Conservation (phyloP, 2,888 invertebrate species). For the Globia sparganii region DNA sequence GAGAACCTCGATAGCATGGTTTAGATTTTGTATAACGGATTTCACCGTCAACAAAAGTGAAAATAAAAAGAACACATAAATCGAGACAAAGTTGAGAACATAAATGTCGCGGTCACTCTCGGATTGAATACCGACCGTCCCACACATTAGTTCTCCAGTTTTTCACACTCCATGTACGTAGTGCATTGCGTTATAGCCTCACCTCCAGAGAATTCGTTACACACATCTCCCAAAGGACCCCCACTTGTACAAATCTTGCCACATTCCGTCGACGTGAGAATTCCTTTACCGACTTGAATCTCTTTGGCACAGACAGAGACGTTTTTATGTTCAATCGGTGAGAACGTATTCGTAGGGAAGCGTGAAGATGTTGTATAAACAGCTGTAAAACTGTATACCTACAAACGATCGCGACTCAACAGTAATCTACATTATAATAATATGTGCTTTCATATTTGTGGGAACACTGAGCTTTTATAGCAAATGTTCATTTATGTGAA, state of each 20-base stretch:
- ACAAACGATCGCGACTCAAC: slow-evolving; percentile 47
- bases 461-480: slow-evolving; percentile 53
- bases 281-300: slow-evolving; percentile 75
- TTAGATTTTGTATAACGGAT: not conserved
- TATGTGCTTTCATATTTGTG: slow-evolving; percentile 46
- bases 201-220: slow-evolving; percentile 71
- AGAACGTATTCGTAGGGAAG: slow-evolving; percentile 74
- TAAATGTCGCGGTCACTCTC: not conserved
- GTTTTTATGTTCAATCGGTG: slow-evolving; percentile 79
- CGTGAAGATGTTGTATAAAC: slow-evolving; percentile 73
- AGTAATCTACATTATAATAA: slow-evolving; percentile 59
- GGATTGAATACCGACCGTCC: not conserved
- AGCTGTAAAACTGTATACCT: slow-evolving; percentile 63
- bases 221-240: slow-evolving; percentile 70
- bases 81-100: not conserved
- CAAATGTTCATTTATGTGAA: slow-evolving; percentile 56
- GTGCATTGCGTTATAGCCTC: slow-evolving; percentile 72
- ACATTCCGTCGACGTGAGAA: slow-evolving; percentile 76
- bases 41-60: not conserved
- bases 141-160: not conserved
- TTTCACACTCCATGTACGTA: slow-evolving; percentile 57
- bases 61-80: not conserved
- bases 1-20: not conserved
- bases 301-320: slow-evolving; percentile 76
- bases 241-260: slow-evolving; percentile 79